A percentile compares a stretch with the other conserved stretches of the same genome.
Evolutionary conservation across 2,797 vertebrate genomes (phyloP).

Genomic region (Rhyacichthys aspro): DNA sequence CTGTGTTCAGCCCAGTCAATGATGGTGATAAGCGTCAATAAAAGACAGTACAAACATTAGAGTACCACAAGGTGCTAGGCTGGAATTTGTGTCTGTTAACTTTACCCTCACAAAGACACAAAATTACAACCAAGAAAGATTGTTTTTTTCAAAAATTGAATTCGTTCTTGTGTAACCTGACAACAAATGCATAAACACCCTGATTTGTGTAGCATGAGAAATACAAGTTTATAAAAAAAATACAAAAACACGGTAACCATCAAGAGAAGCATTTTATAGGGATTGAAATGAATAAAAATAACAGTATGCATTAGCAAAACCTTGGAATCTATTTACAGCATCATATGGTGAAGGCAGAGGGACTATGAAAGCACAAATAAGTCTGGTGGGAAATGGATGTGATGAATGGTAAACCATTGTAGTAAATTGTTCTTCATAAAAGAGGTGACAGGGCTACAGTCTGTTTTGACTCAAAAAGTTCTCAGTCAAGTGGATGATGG

Average conservation of each 20-base stretch:
- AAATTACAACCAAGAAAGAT: constrained; percentile 43
- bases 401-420: constrained; percentile 41
- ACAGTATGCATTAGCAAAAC: constrained; percentile 61
- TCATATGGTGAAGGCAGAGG: constrained; percentile 49
- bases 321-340: constrained; percentile 80
- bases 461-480: constrained; percentile 45
- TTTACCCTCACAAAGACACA: constrained; percentile 19
- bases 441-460: constrained; percentile 50
- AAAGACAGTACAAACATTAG: not conserved
- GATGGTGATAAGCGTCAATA: not conserved
- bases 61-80: constrained; percentile 10
- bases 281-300: constrained; percentile 79
- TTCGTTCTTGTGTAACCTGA: constrained; percentile 43
- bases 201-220: constrained; percentile 63
- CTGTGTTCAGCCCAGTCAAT: no score
- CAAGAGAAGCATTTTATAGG: constrained; percentile 49
- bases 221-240: constrained; percentile 71
- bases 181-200: constrained; percentile 58
- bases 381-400: constrained; percentile 15
- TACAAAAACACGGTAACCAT: constrained; percentile 59
- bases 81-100: constrained; percentile 2
- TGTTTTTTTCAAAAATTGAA: constrained; percentile 43
- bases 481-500: constrained; percentile 28
- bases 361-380: constrained; percentile 68
- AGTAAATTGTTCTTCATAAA: constrained; percentile 60